These are phyloP conservation scores for Zaprionus obscuricornis DNA, from an alignment of 2,888 invertebrate species.

Conservation along the genomic window DNA sequence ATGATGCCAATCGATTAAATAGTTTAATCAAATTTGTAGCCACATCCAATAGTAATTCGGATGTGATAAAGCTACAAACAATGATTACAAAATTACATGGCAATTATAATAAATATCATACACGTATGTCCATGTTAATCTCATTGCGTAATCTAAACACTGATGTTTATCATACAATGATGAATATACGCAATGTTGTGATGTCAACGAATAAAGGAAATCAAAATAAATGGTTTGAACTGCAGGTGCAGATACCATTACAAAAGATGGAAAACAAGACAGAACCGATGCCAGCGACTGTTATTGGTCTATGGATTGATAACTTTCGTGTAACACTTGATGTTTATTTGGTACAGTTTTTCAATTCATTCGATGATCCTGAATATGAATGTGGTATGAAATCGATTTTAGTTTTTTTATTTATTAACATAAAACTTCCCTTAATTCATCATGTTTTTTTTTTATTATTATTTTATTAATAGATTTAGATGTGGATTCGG, in stretches of 20 bases:
- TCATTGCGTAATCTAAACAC: constrained; percentile 60
- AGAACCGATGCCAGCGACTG: constrained; percentile 47
- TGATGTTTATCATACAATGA: constrained; percentile 61
- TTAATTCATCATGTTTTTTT: background rate
- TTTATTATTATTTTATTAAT: background rate
- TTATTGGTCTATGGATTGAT: constrained; percentile 77
- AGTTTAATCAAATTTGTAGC: constrained; percentile 41
- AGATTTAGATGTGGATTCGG: constrained; percentile 46
- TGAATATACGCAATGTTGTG: constrained; percentile 55
- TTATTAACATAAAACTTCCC: background rate
- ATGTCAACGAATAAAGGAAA: constrained; percentile 49
- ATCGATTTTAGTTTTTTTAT: background rate
- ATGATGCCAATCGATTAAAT: constrained; percentile 25
- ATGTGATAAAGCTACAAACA: constrained; percentile 64
- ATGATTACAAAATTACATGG: constrained; percentile 51
- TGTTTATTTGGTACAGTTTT: constrained; percentile 72
- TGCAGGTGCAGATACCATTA: constrained; percentile 70
- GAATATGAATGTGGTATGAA: constrained; percentile 42
- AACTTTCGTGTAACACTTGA: constrained; percentile 64
- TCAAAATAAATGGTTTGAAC: constrained; percentile 75
- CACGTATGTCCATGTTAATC: constrained; percentile 49
- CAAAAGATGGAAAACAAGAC: too few relatives aligned
- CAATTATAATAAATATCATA: constrained; percentile 55
- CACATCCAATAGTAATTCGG: constrained; percentile 30
- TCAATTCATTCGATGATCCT: constrained; percentile 58